phyloP scores from a whole-genome alignment of 2,888 invertebrate species.

The Amblyjoppa fuscipennis region DNA sequence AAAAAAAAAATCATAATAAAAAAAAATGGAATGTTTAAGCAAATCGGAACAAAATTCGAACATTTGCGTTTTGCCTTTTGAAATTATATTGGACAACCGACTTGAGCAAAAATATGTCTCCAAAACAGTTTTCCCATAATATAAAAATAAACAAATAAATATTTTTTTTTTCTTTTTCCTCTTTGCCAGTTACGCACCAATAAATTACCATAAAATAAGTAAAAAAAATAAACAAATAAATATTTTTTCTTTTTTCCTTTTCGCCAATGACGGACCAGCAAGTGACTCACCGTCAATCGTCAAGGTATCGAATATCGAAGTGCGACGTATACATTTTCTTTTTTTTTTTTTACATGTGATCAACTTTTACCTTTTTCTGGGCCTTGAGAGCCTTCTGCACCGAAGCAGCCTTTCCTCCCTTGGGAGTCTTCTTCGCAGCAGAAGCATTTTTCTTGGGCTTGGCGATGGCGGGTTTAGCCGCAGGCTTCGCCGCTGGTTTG shows the following conservation, averaged over 20 bases:
- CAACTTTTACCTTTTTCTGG: constrained; percentile 91
- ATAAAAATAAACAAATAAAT: no score
- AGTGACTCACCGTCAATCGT: not conserved
- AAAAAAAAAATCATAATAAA: not conserved
- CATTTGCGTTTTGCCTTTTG: no score
- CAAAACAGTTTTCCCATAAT: no score
- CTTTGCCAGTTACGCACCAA: no score
- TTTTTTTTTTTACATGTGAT: no score
- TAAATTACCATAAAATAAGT: no score
- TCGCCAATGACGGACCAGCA: not conserved
- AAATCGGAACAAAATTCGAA: not conserved
- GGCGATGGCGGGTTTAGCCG: constrained; percentile 80
- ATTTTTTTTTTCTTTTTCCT: no score
- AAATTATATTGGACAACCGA: no score
- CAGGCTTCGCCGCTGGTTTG: constrained; percentile 78
- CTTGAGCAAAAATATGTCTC: no score
- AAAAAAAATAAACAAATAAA: no score
- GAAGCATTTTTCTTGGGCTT: constrained; percentile 87
- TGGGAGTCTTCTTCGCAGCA: constrained; percentile 83
- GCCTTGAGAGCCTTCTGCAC: constrained; percentile 93
- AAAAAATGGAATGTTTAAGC: not conserved
- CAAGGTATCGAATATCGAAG: constrained; percentile 11
- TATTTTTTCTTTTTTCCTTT: no score
- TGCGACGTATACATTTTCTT: constrained; percentile 46
- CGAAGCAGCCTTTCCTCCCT: constrained; percentile 86